Evolutionary conservation across 2,888 invertebrate genomes (phyloP).

Genomic region (Scotopteryx bipunctaria): DNA sequence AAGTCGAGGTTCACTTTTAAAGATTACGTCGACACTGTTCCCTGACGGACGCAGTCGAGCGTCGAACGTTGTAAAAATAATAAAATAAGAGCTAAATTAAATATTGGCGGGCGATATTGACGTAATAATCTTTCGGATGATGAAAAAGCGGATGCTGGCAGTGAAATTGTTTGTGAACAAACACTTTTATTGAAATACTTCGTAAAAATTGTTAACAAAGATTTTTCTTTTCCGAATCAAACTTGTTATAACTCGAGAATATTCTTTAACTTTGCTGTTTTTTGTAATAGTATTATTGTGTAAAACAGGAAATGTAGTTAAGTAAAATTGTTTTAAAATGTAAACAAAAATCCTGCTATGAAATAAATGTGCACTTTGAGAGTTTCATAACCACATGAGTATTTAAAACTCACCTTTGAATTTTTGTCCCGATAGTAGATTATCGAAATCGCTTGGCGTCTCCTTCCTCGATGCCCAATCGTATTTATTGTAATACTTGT

Average conservation of each 20-base stretch:
- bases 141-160: constrained; percentile 44
- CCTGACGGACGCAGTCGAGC: not conserved
- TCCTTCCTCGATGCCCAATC: constrained; percentile 80
- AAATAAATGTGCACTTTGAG: not conserved
- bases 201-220: constrained; percentile 28
- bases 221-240: constrained; percentile 24
- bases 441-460: constrained; percentile 75
- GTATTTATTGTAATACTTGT: constrained; percentile 86
- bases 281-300: not conserved
- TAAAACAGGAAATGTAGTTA: not conserved
- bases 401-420: constrained; percentile 66
- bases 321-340: not conserved
- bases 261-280: constrained; percentile 8
- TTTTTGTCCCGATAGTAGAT: constrained; percentile 67
- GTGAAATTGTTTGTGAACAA: constrained; percentile 45
- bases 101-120: constrained; percentile 53
- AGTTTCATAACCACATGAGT: not conserved
- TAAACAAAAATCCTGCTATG: not conserved
- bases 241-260: constrained; percentile 14
- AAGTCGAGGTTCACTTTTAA: no score
- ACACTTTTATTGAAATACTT: constrained; percentile 39
- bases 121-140: constrained; percentile 42
- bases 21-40: no score
- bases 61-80: constrained; percentile 13
- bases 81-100: constrained; percentile 42